Conservation (phyloP, 2,888 invertebrate genomes). For the Priocnemis perturbator region DNA sequence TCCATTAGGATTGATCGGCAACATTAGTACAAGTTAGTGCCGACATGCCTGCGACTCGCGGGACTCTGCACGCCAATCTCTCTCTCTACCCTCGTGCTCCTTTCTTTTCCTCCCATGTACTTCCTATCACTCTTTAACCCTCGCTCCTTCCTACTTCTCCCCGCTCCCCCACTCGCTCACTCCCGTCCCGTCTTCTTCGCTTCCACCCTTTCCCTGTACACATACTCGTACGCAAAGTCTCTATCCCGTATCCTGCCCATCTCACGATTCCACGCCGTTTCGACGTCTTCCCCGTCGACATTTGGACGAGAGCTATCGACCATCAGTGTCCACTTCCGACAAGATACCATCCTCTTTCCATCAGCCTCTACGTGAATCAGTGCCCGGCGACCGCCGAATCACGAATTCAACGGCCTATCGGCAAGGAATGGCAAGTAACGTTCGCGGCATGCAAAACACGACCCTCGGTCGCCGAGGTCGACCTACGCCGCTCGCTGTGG, state of each 20-base stretch:
- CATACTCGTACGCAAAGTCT: no score
- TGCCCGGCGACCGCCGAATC: conserved; percentile 36
- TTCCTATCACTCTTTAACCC: conserved; percentile 11
- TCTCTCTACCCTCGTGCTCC: conserved; percentile 22
- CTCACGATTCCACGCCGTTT: conserved; percentile 9
- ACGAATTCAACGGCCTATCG: conserved; percentile 40
- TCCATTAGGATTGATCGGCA: conserved; percentile 74
- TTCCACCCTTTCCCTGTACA: no score
- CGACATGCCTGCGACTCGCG: conserved; percentile 68
- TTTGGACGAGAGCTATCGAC: conserved; percentile 47
- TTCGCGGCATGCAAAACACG: no score
- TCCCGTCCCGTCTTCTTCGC: conserved; percentile 22
- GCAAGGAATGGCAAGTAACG: conserved; percentile 12
- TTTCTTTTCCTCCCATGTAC: conserved; percentile 31
- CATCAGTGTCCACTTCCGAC: conserved; percentile 59
- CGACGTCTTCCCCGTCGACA: neutral
- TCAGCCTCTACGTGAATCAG: neutral
- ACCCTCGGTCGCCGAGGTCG: no score
- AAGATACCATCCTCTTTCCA: conserved; percentile 45
- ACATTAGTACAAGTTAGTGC: conserved; percentile 74
- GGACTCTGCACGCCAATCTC: conserved; percentile 37
- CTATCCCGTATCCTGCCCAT: no score
- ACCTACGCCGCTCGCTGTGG: no score
- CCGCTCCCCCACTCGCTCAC: conserved; percentile 24
- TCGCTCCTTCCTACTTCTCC: conserved; percentile 9